Percentiles rank a stretch among this genome's conserved stretches.
These are phyloP conservation scores for Antigone vipio DNA, from an alignment of 2,113 vertebrate genomes.

Conservation along the genomic window DNA sequence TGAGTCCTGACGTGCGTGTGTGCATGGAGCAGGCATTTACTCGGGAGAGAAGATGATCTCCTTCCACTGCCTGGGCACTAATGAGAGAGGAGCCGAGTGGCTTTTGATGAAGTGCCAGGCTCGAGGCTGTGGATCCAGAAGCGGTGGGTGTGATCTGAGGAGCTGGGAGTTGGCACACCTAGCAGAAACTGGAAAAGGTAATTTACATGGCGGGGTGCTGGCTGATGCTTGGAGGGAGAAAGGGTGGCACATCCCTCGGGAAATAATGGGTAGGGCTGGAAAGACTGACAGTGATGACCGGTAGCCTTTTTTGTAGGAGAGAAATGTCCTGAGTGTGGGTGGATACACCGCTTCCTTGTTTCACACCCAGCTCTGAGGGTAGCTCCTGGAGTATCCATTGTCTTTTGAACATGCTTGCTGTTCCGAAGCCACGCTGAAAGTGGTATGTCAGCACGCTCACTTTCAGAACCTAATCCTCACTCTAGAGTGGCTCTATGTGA, in stretches of 20 bases:
- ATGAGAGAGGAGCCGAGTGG: not conserved
- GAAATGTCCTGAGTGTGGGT: not conserved
- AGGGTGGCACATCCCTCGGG: not conserved
- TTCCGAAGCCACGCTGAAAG: not conserved
- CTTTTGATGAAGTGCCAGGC: not conserved
- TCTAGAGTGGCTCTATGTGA: not conserved
- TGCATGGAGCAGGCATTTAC: not conserved
- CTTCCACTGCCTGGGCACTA: not conserved
- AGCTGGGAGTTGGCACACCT: not conserved
- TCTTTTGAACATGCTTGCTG: not conserved
- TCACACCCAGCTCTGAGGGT: not conserved
- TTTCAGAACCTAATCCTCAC: not conserved
- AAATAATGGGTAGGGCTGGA: not conserved
- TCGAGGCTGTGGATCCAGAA: not conserved
- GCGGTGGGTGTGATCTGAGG: not conserved
- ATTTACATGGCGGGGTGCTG: accelerated
- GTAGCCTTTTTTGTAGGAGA: not conserved
- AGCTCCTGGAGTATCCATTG: not conserved
- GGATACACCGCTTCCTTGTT: not conserved
- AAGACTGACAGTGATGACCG: not conserved
- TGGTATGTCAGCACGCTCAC: accelerated
- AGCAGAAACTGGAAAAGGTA: not conserved
- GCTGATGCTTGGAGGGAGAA: not conserved
- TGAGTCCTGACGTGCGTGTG: accelerated
- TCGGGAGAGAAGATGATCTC: not conserved